Conservation (phyloP, 1,140 invertebrate genomes). For the Yoshiicerus persimilis region DNA sequence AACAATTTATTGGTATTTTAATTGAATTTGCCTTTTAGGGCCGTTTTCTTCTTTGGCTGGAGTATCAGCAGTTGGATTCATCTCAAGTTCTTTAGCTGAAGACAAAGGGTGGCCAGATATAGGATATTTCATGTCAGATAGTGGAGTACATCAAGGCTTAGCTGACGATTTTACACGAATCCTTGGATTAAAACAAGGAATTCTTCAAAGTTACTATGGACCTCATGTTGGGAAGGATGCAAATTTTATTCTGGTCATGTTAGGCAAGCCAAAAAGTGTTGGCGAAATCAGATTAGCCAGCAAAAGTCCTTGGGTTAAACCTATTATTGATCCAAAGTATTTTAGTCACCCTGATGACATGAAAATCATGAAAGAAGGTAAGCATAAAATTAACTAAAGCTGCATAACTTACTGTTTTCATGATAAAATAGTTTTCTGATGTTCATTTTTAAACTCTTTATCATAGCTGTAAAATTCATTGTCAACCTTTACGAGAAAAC, state of each 20-base stretch:
- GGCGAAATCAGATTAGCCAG: slow-evolving; percentile 69
- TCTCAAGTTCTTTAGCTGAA: slow-evolving; percentile 28
- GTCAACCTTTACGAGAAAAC: slow-evolving; percentile 33
- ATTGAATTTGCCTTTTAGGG: background rate
- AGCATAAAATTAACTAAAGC: slow-evolving; percentile 71
- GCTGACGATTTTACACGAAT: slow-evolving; percentile 25
- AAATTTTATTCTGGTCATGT: slow-evolving; percentile 52
- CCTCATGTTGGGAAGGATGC: slow-evolving; percentile 39
- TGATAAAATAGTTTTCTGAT: slow-evolving; percentile 46
- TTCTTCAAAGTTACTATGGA: slow-evolving; percentile 36
- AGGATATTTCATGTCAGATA: slow-evolving; percentile 20
- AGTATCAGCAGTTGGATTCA: slow-evolving; percentile 33
- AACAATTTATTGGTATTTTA: background rate
- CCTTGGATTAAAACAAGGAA: slow-evolving; percentile 16
- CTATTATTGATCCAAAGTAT: slow-evolving; percentile 81
- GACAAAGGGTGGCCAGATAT: slow-evolving; percentile 37
- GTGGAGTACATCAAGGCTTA: slow-evolving; percentile 33
- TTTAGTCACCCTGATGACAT: slow-evolving; percentile 64
- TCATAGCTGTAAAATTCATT: slow-evolving; percentile 40
- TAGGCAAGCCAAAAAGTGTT: slow-evolving; percentile 72
- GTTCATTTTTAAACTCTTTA: no score
- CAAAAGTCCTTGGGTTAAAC: slow-evolving; percentile 72
- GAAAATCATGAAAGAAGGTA: slow-evolving; percentile 55
- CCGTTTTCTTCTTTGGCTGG: slow-evolving; percentile 25
- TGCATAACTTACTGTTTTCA: slow-evolving; percentile 35